Evolutionary conservation across 2,888 invertebrate genomes (phyloP).

Genomic region (Allolobophora icterica): DNA sequence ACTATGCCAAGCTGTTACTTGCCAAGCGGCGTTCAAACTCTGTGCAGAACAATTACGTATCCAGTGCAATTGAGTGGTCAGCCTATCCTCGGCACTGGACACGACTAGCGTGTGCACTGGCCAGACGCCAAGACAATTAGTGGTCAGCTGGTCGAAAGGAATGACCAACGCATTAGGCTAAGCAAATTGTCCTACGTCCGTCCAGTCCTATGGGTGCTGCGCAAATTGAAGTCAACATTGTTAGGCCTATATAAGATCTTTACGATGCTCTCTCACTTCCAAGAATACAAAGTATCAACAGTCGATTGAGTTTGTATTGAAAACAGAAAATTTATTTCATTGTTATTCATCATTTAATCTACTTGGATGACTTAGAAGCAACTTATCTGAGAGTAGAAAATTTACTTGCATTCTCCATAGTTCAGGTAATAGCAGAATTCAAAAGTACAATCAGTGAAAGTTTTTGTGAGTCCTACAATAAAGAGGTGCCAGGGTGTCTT

Average conservation of each 20-base stretch:
- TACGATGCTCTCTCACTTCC: background rate
- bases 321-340: background rate
- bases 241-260: background rate
- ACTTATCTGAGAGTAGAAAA: background rate
- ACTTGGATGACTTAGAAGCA: background rate
- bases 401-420: background rate
- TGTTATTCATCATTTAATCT: background rate
- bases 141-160: background rate
- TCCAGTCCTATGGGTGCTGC: background rate
- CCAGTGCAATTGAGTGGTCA: background rate
- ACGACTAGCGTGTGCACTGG: background rate
- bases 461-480: background rate
- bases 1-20: constrained; percentile 17
- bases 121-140: background rate
- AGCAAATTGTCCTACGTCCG: background rate
- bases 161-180: constrained; percentile 17
- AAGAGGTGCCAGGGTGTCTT: background rate
- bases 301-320: background rate
- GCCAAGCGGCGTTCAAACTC: background rate
- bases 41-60: background rate
- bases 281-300: background rate
- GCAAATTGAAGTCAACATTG: background rate
- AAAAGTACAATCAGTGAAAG: background rate
- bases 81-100: no score
- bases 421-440: background rate